phyloP scores from a whole-genome alignment of 2,797 vertebrate species.

The Sebastes melanostomus region DNA sequence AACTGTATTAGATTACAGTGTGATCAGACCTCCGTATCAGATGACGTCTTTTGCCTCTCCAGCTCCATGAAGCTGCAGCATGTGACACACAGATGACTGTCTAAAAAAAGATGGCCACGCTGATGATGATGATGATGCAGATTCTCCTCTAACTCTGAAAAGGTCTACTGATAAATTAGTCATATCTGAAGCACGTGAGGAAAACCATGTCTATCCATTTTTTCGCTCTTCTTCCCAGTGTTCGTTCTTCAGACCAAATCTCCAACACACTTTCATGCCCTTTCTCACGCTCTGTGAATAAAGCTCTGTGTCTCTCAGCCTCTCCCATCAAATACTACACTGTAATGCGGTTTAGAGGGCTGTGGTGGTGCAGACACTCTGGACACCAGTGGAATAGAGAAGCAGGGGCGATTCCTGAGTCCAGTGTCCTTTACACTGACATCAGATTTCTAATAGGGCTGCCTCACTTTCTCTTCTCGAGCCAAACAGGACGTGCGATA shows the following conservation, averaged over 20 bases:
- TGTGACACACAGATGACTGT: conserved; percentile 31
- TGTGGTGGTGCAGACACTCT: conserved; percentile 6
- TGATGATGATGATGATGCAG: conserved; percentile 8
- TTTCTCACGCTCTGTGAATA: conserved; percentile 32
- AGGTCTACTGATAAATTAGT: conserved; percentile 9
- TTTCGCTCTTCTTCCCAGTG: not conserved
- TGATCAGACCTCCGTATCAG: conserved; percentile 36
- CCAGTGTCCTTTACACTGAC: not conserved
- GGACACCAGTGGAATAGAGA: conserved; percentile 13
- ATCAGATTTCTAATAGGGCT: not conserved
- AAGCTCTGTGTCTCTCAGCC: conserved; percentile 30
- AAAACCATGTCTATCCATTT: conserved; percentile 4
- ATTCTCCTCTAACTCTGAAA: conserved; percentile 28
- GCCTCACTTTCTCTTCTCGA: not conserved
- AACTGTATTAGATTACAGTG: conserved; percentile 32
- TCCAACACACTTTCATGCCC: not conserved
- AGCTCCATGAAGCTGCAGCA: conserved; percentile 10
- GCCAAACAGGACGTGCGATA: not conserved
- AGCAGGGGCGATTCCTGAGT: not conserved
- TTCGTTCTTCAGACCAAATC: not conserved
- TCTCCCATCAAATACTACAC: conserved; percentile 6
- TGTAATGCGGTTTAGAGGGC: conserved; percentile 19
- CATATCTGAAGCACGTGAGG: conserved; percentile 23
- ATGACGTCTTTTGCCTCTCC: conserved; percentile 23
- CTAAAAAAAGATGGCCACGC: not conserved